Percentiles rank a stretch among this genome's conserved stretches.
These are phyloP conservation scores for Esperia sulphurella DNA, from an alignment of 2,888 invertebrate genomes.

Conservation along the genomic window DNA sequence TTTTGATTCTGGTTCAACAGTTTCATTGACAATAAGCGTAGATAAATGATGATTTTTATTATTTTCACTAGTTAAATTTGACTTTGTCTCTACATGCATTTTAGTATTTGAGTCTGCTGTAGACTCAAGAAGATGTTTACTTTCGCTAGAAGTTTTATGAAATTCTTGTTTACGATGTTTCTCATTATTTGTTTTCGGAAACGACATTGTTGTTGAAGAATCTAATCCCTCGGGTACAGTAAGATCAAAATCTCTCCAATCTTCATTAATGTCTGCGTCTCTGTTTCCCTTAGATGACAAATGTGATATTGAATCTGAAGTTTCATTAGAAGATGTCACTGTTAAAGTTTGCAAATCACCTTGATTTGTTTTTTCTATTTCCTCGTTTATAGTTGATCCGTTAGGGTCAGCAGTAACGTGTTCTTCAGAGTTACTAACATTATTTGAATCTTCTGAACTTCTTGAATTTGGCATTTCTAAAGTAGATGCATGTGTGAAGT, in stretches of 20 bases:
- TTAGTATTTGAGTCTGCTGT: constrained; percentile 1
- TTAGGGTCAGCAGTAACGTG: constrained; percentile 30
- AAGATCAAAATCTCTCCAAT: constrained; percentile 10
- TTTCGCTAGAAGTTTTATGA: neutral
- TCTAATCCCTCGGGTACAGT: constrained; percentile 2
- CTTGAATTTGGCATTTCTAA: constrained; percentile 30
- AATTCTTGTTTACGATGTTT: neutral
- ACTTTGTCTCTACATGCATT: neutral
- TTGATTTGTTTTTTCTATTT: constrained; percentile 15
- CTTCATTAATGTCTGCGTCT: constrained; percentile 21
- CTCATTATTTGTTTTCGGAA: neutral
- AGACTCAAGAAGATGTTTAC: neutral
- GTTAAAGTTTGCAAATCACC: constrained; percentile 28
- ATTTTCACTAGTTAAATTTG: neutral
- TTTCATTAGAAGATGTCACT: constrained; percentile 21
- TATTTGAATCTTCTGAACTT: constrained; percentile 24
- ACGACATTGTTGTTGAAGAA: constrained; percentile 6
- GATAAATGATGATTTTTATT: neutral
- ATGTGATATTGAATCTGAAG: constrained; percentile 38
- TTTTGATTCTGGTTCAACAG: constrained; percentile 23
- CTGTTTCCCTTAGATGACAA: constrained; percentile 17
- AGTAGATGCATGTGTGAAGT: constrained; percentile 37
- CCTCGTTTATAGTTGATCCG: constrained; percentile 14
- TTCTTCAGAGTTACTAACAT: constrained; percentile 4
- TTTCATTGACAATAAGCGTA: constrained; percentile 6